Conservation (phyloP, 2,797 vertebrate genomes). For the Merluccius polli region DNA sequence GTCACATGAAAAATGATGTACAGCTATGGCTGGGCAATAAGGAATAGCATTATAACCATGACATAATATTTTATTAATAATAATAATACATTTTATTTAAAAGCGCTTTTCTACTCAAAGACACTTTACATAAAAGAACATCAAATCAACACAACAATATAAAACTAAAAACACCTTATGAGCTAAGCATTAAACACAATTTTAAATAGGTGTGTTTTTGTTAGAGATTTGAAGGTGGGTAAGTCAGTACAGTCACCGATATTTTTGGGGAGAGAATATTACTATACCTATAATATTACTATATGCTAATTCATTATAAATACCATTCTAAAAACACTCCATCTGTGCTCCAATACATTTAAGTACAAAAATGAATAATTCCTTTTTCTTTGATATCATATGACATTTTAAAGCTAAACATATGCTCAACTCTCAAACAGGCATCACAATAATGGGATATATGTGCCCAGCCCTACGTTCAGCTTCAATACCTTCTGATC, state of each 20-base stretch:
- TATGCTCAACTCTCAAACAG: not conserved
- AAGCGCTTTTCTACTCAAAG: too few species aligned
- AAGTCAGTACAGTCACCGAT: too few species aligned
- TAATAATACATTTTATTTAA: too few species aligned
- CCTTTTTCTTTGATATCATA: not conserved
- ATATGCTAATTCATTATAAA: not conserved
- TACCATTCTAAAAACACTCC: not conserved
- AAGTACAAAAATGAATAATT: not conserved
- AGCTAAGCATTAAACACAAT: too few species aligned
- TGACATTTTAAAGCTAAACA: not conserved
- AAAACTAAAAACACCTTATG: too few species aligned
- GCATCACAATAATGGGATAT: not conserved
- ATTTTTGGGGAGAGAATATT: too few species aligned
- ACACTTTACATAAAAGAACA: too few species aligned
- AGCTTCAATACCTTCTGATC: constrained; percentile 90
- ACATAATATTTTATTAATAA: too few species aligned
- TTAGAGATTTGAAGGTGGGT: too few species aligned
- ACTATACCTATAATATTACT: not conserved
- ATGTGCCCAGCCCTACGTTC: not conserved
- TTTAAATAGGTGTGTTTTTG: too few species aligned
- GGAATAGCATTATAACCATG: not conserved
- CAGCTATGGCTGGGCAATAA: too few species aligned
- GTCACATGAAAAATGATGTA: not conserved
- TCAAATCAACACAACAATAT: too few species aligned
- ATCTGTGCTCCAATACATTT: not conserved